Conservation (phyloP, 2,113 vertebrate genomes). For the Oostethus manadensis region DNA sequence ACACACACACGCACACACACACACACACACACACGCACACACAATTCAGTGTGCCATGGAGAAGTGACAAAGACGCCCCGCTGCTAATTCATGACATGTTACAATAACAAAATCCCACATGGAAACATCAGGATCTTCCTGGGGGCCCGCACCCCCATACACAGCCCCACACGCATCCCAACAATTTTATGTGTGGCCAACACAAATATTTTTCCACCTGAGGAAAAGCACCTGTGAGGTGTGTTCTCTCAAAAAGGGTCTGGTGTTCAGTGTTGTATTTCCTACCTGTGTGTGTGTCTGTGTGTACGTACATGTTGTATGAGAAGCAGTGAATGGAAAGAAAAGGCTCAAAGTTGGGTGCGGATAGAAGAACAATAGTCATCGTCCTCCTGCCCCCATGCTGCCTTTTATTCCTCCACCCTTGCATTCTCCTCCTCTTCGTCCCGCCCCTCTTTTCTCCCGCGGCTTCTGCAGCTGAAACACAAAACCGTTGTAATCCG, state of each 20-base stretch:
- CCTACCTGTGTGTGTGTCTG: conserved; percentile 32
- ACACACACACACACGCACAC: conserved; percentile 13
- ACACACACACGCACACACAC: conserved; percentile 17
- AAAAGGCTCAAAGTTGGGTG: conserved; percentile 11
- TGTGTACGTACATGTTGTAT: conserved; percentile 20
- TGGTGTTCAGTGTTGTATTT: conserved; percentile 59
- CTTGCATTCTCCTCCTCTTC: conserved; percentile 50
- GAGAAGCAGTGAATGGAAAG: conserved; percentile 7
- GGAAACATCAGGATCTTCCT: not conserved
- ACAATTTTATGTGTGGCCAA: too few species aligned
- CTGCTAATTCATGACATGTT: not conserved
- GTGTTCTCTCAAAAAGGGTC: conserved; percentile 43
- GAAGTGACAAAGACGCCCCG: not conserved
- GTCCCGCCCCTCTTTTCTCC: conserved; percentile 23
- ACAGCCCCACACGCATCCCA: not conserved
- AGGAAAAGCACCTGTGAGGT: conserved; percentile 17
- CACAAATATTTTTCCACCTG: not conserved
- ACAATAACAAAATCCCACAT: not conserved
- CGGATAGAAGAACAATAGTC: conserved; percentile 7
- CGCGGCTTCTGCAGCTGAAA: conserved; percentile 34
- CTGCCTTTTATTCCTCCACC: conserved; percentile 2
- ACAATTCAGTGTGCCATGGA: conserved; percentile 4
- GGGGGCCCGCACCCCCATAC: not conserved
- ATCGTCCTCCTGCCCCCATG: conserved; percentile 21
- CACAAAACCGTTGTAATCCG: conserved; percentile 64